phyloP scores from a whole-genome alignment of 2,113 vertebrate genomes.

The Ictalurus furcatus region DNA sequence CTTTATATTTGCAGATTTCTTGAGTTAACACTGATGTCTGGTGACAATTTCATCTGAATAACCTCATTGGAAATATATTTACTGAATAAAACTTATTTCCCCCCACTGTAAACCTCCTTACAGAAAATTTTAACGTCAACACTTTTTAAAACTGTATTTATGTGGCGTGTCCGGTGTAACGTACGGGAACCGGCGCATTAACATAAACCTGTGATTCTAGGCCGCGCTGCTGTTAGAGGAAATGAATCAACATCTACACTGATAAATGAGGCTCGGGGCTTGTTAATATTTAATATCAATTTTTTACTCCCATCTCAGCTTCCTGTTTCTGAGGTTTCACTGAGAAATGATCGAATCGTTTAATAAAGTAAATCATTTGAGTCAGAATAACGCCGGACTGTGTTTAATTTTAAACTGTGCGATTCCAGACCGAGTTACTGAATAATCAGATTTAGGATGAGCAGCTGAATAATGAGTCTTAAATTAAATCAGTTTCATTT shows the following conservation, averaged over 20 bases:
- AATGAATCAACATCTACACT: not conserved
- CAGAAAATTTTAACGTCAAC: too few relatives aligned
- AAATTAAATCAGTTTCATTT: not conserved
- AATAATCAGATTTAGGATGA: too few relatives aligned
- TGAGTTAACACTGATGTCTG: too few relatives aligned
- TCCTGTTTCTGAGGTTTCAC: not conserved
- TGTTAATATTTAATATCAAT: not conserved
- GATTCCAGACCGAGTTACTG: not conserved
- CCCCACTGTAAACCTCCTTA: too few relatives aligned
- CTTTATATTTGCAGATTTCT: too few relatives aligned
- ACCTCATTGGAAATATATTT: too few relatives aligned
- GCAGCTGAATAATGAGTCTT: not conserved
- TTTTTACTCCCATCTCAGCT: not conserved
- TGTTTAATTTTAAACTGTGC: not conserved
- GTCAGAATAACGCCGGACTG: not conserved
- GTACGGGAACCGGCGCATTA: too few relatives aligned
- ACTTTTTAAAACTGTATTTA: too few relatives aligned
- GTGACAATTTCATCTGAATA: too few relatives aligned
- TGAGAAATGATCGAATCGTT: not conserved
- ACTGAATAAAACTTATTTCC: too few relatives aligned
- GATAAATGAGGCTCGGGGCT: not conserved
- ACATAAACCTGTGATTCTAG: too few relatives aligned
- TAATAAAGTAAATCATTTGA: not conserved
- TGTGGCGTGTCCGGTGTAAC: not conserved
- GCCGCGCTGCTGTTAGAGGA: too few relatives aligned